Evolutionary conservation across 2,113 vertebrate species (phyloP).

Genomic region (Eclectus roratus): DNA sequence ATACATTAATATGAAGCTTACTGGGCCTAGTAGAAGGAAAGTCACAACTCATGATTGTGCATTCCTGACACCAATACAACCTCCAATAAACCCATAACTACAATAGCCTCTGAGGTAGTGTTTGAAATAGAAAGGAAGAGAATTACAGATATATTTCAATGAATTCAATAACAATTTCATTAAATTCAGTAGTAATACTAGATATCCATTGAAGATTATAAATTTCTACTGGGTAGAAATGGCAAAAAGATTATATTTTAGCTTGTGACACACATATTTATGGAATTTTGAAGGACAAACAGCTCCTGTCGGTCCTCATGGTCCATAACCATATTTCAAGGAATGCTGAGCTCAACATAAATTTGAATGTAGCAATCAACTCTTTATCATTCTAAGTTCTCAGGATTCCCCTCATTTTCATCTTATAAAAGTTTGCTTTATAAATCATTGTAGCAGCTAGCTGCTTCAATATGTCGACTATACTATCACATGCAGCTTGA

Average conservation of each 20-base stretch:
- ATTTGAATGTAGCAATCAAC: not conserved
- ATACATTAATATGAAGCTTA: not conserved
- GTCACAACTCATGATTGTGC: not conserved
- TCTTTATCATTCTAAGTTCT: not conserved
- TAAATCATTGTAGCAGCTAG: not conserved
- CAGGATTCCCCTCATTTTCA: not conserved
- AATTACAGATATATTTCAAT: not conserved
- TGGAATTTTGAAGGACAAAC: not conserved
- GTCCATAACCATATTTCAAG: not conserved
- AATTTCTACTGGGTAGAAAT: not conserved
- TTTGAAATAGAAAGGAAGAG: not conserved
- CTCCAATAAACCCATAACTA: not conserved
- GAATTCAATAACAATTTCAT: not conserved
- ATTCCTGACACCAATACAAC: not conserved
- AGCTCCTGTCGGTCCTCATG: not conserved
- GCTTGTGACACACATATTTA: not conserved
- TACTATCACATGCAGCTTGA: not conserved
- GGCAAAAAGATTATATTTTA: not conserved
- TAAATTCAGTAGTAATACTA: not conserved
- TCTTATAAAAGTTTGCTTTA: not conserved
- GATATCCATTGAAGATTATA: not conserved
- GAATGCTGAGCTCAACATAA: not conserved
- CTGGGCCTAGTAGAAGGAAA: not conserved
- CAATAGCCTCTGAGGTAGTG: not conserved
- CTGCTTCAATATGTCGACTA: not conserved